These are phyloP conservation scores for Phyllopteryx taeniolatus DNA, from an alignment of 2,113 vertebrate species.

Conservation along the genomic window DNA sequence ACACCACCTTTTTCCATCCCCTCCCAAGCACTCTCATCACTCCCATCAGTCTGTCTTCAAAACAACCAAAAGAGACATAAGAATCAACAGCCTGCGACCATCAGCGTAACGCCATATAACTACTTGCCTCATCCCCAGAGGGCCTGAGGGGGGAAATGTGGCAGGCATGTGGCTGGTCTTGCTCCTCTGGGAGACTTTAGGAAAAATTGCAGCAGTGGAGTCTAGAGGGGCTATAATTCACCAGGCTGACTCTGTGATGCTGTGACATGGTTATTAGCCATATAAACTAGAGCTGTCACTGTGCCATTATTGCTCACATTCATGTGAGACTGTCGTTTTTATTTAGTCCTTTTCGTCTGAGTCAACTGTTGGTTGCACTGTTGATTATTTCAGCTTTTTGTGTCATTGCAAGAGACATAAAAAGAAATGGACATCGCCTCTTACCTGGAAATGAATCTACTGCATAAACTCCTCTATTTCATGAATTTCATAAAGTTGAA, in stretches of 20 bases:
- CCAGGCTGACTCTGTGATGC: slow-evolving; percentile 33
- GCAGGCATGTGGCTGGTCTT: slow-evolving; percentile 28
- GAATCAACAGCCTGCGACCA: slow-evolving; percentile 33
- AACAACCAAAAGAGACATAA: slow-evolving; percentile 47
- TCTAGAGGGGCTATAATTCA: slow-evolving; percentile 48
- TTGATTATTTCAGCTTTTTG: not conserved
- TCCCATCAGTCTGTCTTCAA: slow-evolving; percentile 56
- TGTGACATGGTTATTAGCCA: slow-evolving; percentile 62
- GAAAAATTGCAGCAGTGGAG: slow-evolving; percentile 52
- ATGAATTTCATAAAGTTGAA: not conserved
- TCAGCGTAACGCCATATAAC: slow-evolving; percentile 31
- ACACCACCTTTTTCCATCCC: slow-evolving; percentile 31
- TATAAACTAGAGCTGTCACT: slow-evolving; percentile 61
- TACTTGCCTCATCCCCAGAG: slow-evolving; percentile 12
- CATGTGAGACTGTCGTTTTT: slow-evolving; percentile 33
- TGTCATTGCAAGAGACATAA: not conserved
- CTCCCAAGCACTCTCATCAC: slow-evolving; percentile 27
- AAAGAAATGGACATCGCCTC: not conserved
- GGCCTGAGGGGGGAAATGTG: slow-evolving; percentile 34
- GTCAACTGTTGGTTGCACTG: slow-evolving; percentile 14
- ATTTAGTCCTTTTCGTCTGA: slow-evolving; percentile 39
- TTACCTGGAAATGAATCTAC: not conserved
- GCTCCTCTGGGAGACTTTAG: slow-evolving; percentile 50
- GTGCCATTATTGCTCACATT: slow-evolving; percentile 56
- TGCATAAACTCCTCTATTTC: not conserved